A percentile compares a stretch with the other conserved stretches of the same genome.
Evolutionary conservation across 2,113 vertebrate species (phyloP).

Genomic region (Opisthocomus hoazin): DNA sequence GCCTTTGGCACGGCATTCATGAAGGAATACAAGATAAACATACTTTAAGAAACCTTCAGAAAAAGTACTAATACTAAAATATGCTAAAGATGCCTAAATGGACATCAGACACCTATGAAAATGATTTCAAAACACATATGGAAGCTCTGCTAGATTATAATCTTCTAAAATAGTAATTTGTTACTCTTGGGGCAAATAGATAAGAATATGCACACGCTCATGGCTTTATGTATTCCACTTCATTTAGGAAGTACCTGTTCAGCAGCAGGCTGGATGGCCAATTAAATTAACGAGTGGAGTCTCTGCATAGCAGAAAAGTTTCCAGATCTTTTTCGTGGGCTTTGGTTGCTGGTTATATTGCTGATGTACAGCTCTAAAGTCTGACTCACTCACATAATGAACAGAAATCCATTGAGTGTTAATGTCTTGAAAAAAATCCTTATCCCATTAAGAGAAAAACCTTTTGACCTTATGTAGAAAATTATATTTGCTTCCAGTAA

Average conservation of each 20-base stretch:
- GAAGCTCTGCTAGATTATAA: not conserved
- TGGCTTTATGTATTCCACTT: not conserved
- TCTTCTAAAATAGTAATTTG: not conserved
- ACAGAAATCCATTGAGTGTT: not conserved
- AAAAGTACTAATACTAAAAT: not conserved
- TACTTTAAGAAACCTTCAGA: not conserved
- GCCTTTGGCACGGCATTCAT: not conserved
- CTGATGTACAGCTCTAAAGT: not conserved
- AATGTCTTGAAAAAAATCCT: not conserved
- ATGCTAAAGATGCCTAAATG: not conserved
- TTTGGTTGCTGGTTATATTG: not conserved
- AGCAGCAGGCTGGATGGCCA: not conserved
- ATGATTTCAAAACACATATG: not conserved
- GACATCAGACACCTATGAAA: not conserved
- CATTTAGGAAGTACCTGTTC: not conserved
- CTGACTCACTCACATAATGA: not conserved
- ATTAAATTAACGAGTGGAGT: accelerated
- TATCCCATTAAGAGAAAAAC: not conserved
- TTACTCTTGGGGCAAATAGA: not conserved
- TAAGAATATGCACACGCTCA: not conserved
- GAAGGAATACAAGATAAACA: not conserved
- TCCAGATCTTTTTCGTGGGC: not conserved
- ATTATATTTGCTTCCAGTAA: not conserved
- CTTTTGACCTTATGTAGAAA: not conserved
- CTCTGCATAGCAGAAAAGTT: not conserved